Evolutionary conservation across 1,140 invertebrate genomes (phyloP), one percentile per base, ranked within the genome.

Genomic region (Lepidotrigona ventralis): DNA sequence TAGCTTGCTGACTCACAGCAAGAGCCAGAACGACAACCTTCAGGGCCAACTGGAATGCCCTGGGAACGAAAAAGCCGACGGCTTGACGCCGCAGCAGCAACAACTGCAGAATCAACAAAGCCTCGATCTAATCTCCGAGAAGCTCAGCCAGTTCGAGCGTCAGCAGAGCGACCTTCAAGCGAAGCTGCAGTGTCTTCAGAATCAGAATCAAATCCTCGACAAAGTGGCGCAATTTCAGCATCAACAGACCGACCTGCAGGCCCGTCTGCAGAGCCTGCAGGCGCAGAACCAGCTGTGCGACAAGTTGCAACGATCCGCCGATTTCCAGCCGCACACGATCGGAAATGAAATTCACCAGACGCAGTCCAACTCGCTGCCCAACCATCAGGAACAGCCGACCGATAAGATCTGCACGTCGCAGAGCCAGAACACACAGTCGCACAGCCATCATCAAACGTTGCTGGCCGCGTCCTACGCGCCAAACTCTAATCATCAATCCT

Each of bases 181-280:
- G 0, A 93, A 93, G 71, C 69, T 94, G 5, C 93, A 94, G 51
- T 93, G 92, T 72, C 87, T 94, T 14, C 94, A 94, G 56, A 94
- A 91, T 87, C 94, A 94, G 39, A 94, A 94, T 86, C 92, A 94
- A 54, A 93, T 94, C 66, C 79, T 94, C 0, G 94, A 94, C 64
- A 94, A 94, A 69, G 94, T 94, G 0, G 91, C 93, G 0, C 92
- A 93, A 29, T 93, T 91, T 78, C 93, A 94, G 29, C 92, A 92
- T 23, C 91, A 91, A 19, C 92, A 94, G 56, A 91, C 54, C 63
- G 94, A 94, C 80, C 78, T 94, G 1, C 93, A 94, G 68, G 89
- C 86, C 0, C 89, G 93, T 66, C 85, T 94, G 33, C 93, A 93
- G 56, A 91, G 86, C 83, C 76, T 93, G 2, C 93, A 94, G 23